These are phyloP conservation scores for Saccostrea cuccullata DNA, from an alignment of 1,140 invertebrate genomes.

Conservation along the genomic window DNA sequence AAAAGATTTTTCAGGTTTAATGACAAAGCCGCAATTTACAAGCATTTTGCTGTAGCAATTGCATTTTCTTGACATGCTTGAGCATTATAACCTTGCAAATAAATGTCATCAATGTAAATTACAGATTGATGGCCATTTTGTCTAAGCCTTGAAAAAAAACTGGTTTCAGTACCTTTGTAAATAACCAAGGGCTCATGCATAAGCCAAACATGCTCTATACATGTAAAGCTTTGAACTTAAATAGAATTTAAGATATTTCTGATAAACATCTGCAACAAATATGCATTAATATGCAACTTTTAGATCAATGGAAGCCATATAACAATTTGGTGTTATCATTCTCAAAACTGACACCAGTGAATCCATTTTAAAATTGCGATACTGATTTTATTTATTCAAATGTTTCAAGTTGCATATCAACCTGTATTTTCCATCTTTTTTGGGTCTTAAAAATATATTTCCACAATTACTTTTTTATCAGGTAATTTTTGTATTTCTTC, in stretches of 20 bases:
- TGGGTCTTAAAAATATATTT: not conserved
- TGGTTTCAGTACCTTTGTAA: constrained; percentile 12
- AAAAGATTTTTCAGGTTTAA: constrained; percentile 10
- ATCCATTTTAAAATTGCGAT: no score
- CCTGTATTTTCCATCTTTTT: constrained; percentile 57
- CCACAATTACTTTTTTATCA: constrained; percentile 51
- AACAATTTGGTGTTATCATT: no score
- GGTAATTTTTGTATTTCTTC: constrained; percentile 45
- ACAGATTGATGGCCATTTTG: not conserved
- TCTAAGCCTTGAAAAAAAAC: not conserved
- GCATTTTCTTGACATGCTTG: not conserved
- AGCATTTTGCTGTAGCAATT: constrained; percentile 15
- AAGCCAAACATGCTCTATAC: not conserved
- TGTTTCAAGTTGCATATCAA: no score
- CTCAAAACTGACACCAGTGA: no score
- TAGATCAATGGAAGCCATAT: no score
- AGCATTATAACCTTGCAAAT: not conserved
- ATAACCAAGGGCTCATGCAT: constrained; percentile 6
- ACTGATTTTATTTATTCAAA: no score
- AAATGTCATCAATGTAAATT: constrained; percentile 23
- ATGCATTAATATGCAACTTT: no score
- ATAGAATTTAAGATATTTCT: no score
- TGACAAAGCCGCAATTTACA: not conserved
- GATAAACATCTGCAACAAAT: no score
- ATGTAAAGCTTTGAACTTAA: not conserved